Percentiles rank a stretch among this genome's conserved stretches.
Conservation (phyloP, 2,113 vertebrate genomes). For the Tamias sibiricus region DNA sequence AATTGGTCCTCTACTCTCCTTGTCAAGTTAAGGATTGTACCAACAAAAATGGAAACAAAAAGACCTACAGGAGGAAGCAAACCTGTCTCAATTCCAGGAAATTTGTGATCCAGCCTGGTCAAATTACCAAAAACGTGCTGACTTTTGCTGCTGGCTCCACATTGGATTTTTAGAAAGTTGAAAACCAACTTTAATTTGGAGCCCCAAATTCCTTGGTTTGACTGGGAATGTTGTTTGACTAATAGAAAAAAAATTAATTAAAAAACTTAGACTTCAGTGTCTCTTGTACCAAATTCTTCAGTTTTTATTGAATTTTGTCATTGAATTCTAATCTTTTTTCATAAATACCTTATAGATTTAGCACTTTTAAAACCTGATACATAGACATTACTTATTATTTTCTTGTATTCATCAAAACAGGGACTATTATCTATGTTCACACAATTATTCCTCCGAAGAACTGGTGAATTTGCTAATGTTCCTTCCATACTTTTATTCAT, state of each 20-base stretch:
- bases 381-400: background rate
- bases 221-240: background rate
- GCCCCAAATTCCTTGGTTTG: constrained; percentile 10
- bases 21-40: too few relatives aligned
- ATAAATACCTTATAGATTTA: constrained; percentile 23
- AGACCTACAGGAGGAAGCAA: background rate
- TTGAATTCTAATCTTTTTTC: constrained; percentile 35
- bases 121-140: constrained; percentile 17
- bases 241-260: constrained; percentile 25
- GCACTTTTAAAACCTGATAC: background rate
- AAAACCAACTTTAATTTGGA: constrained; percentile 19
- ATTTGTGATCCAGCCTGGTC: background rate
- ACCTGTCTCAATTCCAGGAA: background rate
- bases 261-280: background rate
- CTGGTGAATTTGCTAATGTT: constrained; percentile 19
- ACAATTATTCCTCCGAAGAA: constrained; percentile 15
- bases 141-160: background rate
- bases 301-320: constrained; percentile 31
- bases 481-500: background rate
- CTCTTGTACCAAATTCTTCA: background rate
- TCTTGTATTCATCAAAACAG: background rate
- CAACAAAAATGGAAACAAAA: background rate
- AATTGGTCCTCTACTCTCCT: background rate
- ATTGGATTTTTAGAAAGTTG: background rate
- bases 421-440: background rate